Evolutionary conservation across 2,888 invertebrate genomes (phyloP).

Genomic region (Noctua janthina): DNA sequence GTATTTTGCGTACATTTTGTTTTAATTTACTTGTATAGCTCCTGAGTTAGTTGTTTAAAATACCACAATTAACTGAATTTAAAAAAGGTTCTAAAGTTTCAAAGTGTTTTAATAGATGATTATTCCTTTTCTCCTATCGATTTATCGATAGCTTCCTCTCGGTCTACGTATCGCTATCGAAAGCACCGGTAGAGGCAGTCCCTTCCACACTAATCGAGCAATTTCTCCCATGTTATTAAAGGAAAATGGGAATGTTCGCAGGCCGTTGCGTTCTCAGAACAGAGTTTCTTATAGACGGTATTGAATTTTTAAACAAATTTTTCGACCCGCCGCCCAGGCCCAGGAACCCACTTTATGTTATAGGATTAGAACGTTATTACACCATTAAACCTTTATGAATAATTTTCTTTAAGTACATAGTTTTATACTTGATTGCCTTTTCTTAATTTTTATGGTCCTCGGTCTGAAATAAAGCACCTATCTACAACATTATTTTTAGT

Average conservation of each 20-base stretch:
- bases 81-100: background rate
- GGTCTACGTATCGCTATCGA: slow-evolving; percentile 78
- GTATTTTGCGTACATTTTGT: background rate
- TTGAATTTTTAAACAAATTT: slow-evolving; percentile 90
- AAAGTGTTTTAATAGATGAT: slow-evolving; percentile 23
- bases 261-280: slow-evolving; percentile 87
- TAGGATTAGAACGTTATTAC: slow-evolving; percentile 85
- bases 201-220: slow-evolving; percentile 87
- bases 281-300: slow-evolving; percentile 88
- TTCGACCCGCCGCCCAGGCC: slow-evolving; percentile 81
- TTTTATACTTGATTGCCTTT: slow-evolving; percentile 57
- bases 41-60: background rate
- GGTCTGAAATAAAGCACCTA: background rate
- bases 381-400: slow-evolving; percentile 82
- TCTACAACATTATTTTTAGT: background rate
- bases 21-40: background rate
- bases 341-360: slow-evolving; percentile 83
- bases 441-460: slow-evolving; percentile 24
- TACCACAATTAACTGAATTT: background rate
- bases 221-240: slow-evolving; percentile 89
- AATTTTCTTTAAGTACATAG: slow-evolving; percentile 70
- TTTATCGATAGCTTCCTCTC: slow-evolving; percentile 71
- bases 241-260: slow-evolving; percentile 88
- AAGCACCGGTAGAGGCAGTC: slow-evolving; percentile 77
- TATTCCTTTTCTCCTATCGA: slow-evolving; percentile 56